Conservation (phyloP, 2,113 vertebrate genomes). For the Myrmophylax atrothorax region DNA sequence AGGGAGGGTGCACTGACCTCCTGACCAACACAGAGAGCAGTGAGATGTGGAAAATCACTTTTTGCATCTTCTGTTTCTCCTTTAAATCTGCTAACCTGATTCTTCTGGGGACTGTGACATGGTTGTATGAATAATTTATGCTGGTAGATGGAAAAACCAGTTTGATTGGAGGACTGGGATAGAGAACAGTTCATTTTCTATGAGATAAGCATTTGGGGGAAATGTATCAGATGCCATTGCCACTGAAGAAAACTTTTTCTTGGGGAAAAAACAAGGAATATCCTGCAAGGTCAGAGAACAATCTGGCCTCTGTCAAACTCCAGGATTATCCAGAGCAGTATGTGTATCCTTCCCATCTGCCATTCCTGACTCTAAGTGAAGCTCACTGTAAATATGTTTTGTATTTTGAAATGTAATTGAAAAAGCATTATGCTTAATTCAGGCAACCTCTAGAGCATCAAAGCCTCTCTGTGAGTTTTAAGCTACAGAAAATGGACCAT, state of each 20-base stretch:
- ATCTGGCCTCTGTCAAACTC: constrained; percentile 1
- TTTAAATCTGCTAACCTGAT: not conserved
- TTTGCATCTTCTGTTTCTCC: not conserved
- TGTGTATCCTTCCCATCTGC: constrained; percentile 57
- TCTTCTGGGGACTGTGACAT: not conserved
- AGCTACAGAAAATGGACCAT: not conserved
- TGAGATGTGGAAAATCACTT: not conserved
- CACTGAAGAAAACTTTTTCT: not conserved
- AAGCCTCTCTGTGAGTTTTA: constrained; percentile 30
- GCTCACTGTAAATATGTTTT: constrained; percentile 52
- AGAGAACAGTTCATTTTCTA: not conserved
- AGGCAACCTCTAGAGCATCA: constrained; percentile 32
- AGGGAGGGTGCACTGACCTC: not conserved
- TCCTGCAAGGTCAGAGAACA: constrained; percentile 4
- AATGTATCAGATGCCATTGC: not conserved
- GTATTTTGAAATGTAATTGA: constrained; percentile 63
- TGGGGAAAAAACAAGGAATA: not conserved
- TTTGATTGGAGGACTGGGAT: not conserved
- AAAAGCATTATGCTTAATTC: constrained; percentile 69
- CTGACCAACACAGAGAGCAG: not conserved
- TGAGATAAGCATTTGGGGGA: not conserved
- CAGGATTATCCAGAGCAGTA: constrained; percentile 31
- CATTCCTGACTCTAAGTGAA: constrained; percentile 27
- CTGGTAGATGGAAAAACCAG: not conserved
- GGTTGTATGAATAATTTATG: not conserved